Base-by-base conservation (phyloP, 2,113 vertebrate genomes). In the Mastomys coucha region DNA sequence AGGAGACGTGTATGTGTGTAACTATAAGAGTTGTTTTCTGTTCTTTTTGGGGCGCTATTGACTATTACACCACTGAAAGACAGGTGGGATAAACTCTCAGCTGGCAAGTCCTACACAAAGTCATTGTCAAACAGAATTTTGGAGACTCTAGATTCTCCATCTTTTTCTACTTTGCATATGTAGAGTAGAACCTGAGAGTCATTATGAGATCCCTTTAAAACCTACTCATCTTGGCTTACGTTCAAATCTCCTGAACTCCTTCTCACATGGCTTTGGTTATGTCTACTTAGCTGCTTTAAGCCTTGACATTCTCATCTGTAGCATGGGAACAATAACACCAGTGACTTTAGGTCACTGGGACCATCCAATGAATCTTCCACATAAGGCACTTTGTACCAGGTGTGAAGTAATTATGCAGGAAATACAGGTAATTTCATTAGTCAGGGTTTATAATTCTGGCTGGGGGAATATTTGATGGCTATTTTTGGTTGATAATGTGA, bases 261-360 rank as follows among this genome's bases (percentile, higher is more conserved):
- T 86, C 17, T 88, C 70, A n/a, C 7, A 0, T 78, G 51, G 16
- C 70, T 31, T 96, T 76, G 51, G 60, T 14, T 5, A 56, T 67
- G 12, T 56, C 73, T 81, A 58, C 7, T 53, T 86, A 88, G 22
- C 24, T 91, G 12, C 39, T 88, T 17, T 45, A 63, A 91, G 24
- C 12, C 63, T 95, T 67, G 5, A 24, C 92, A 94, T 96, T 84
- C 86, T 89, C 31, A 69, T 87, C 72, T 95, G 28, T 95, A 77
- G 94, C 72, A 39, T 86, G 88, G 78, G 45, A 42, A 53, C 76
- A 42, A 31, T 53, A 49, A 11, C 33, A 91, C 69, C 7, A 51
- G 69, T 49, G 80, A 36, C 8, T 95, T 88, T 70, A 85, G 65
- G 45, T 53, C 33, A 20, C 8, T 7, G 16, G 77, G 69, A 58